Evolutionary conservation across 1,140 invertebrate genomes (phyloP).

Genomic region (Cydia splendana): DNA sequence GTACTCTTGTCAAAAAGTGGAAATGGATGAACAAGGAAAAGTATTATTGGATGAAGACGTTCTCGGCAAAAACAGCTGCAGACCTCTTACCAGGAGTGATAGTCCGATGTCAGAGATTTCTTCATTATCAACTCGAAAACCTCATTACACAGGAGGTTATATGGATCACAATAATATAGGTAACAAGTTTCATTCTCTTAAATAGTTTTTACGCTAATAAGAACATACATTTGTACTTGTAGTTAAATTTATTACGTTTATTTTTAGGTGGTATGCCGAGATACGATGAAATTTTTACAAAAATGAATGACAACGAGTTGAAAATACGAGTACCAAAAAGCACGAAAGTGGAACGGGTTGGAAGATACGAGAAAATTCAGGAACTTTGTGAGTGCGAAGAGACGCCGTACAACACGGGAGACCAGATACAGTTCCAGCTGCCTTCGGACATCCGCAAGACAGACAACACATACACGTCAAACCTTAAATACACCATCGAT

Average conservation of each 20-base stretch:
- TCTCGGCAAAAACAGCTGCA: slow-evolving; percentile 47
- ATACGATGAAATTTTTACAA: slow-evolving; percentile 73
- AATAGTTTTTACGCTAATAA: neutral
- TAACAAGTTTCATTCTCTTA: neutral
- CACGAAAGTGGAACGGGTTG: slow-evolving; percentile 60
- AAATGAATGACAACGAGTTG: slow-evolving; percentile 71
- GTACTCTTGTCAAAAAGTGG: slow-evolving; percentile 71
- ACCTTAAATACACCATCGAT: slow-evolving; percentile 66
- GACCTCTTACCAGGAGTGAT: slow-evolving; percentile 43
- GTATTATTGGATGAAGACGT: slow-evolving; percentile 69
- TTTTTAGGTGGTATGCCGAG: slow-evolving; percentile 55
- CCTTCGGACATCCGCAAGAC: slow-evolving; percentile 53
- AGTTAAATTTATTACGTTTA: neutral
- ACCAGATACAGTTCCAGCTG: slow-evolving; percentile 71
- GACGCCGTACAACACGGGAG: slow-evolving; percentile 62
- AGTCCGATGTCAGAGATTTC: slow-evolving; percentile 59
- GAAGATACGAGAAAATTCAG: slow-evolving; percentile 67
- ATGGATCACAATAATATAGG: neutral
- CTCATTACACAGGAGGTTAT: neutral
- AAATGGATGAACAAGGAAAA: slow-evolving; percentile 71
- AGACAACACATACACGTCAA: slow-evolving; percentile 57
- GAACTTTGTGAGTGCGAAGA: slow-evolving; percentile 68
- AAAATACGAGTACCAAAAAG: slow-evolving; percentile 71
- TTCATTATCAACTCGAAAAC: slow-evolving; percentile 33
- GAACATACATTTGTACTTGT: neutral